phyloP scores from a whole-genome alignment of 2,888 invertebrate species.

The Synanthedon myopaeformis region DNA sequence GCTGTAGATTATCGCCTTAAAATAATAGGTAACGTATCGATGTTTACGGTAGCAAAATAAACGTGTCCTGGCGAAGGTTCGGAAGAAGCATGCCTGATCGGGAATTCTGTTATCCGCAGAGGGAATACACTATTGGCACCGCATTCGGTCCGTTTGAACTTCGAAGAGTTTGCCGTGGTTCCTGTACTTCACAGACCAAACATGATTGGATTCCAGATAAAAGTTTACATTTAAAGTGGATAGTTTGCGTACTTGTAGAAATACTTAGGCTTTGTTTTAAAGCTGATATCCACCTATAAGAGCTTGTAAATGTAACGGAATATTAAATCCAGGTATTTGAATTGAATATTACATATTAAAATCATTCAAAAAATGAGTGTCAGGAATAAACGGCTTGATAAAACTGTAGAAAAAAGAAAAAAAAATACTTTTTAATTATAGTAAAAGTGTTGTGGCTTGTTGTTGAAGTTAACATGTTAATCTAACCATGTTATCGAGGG shows the following conservation, averaged over 20 bases:
- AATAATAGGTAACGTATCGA: not conserved
- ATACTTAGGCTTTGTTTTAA: no score
- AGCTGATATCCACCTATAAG: no score
- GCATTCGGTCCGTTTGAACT: slow-evolving; percentile 32
- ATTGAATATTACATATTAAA: no score
- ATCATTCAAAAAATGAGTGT: no score
- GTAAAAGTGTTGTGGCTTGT: slow-evolving; percentile 9
- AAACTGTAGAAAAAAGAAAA: no score
- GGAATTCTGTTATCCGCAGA: slow-evolving; percentile 60
- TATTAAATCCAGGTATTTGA: no score
- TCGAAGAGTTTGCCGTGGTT: slow-evolving; percentile 32
- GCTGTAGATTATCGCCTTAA: not conserved
- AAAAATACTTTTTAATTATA: not conserved
- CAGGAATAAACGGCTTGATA: no score
- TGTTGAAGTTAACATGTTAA: slow-evolving; percentile 28
- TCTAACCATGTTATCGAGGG: slow-evolving; percentile 30
- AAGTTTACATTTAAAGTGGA: slow-evolving; percentile 47
- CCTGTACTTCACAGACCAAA: slow-evolving; percentile 13
- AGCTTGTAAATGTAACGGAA: no score
- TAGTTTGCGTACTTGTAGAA: slow-evolving; percentile 28
- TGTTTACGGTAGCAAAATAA: slow-evolving; percentile 17
- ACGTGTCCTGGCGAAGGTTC: slow-evolving; percentile 21
- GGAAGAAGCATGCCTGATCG: slow-evolving; percentile 46
- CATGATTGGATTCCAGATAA: slow-evolving; percentile 49
- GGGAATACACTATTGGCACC: slow-evolving; percentile 48